phyloP scores from a whole-genome alignment of 2,797 vertebrate genomes.

The Pseudochromis fuscus region DNA sequence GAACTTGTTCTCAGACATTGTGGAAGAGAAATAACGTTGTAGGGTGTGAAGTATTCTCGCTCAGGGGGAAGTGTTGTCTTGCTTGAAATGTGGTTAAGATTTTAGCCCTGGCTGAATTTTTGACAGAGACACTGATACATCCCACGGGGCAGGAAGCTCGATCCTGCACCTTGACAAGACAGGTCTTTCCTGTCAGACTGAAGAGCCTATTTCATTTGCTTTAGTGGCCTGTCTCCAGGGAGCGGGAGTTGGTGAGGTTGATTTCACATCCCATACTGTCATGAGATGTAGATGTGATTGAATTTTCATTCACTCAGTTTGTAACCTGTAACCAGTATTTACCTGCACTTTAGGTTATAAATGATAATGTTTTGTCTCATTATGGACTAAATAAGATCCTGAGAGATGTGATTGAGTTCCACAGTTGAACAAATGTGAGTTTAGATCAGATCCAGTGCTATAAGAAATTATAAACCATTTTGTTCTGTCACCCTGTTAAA shows the following conservation, averaged over 20 bases:
- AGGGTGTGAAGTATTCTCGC: background rate
- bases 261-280: slow-evolving; percentile 34
- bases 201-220: slow-evolving; percentile 56
- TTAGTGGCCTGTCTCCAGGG: slow-evolving; percentile 34
- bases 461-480: too few relatives aligned
- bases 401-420: background rate
- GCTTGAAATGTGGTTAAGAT: slow-evolving; percentile 32
- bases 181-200: slow-evolving; percentile 28
- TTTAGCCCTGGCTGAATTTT: slow-evolving; percentile 21
- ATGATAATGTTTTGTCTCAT: background rate
- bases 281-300: slow-evolving; percentile 11
- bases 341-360: background rate
- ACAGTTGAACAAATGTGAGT: background rate
- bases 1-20: background rate
- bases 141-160: slow-evolving; percentile 23
- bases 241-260: slow-evolving; percentile 9
- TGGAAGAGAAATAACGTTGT: background rate
- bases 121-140: slow-evolving; percentile 30
- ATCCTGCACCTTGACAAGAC: slow-evolving; percentile 43
- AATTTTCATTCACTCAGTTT: background rate
- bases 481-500: background rate
- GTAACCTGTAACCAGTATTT: background rate
- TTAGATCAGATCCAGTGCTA: background rate
- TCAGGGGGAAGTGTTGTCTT: slow-evolving; percentile 23
- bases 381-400: background rate